Conservation (phyloP, 1,140 invertebrate genomes). For the Arion vulgaris region DNA sequence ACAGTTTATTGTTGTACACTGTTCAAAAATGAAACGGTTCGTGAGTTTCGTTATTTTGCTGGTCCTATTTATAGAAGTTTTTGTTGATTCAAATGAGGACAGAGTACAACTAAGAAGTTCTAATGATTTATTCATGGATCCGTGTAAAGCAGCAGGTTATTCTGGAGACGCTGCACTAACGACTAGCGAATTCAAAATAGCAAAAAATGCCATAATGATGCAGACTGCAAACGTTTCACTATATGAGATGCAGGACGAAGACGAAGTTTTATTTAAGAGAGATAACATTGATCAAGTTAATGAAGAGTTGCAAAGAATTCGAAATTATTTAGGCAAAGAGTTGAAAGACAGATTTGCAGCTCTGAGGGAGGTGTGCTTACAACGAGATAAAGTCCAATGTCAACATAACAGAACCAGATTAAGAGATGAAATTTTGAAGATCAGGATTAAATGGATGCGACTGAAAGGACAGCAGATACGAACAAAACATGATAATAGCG, state of each 20-base stretch:
- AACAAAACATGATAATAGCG: background rate
- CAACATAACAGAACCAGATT: conserved; percentile 23
- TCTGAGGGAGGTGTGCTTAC: background rate
- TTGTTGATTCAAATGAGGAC: background rate
- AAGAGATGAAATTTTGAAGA: conserved; percentile 40
- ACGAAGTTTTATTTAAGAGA: no score
- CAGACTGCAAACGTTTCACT: background rate
- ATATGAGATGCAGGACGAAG: background rate
- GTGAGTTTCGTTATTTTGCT: background rate
- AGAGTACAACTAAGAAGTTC: background rate
- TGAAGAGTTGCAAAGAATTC: background rate
- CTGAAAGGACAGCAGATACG: conserved; percentile 18
- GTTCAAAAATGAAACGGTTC: background rate
- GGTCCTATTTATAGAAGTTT: background rate
- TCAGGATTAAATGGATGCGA: conserved; percentile 40
- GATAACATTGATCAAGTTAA: background rate
- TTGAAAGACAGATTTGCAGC: background rate
- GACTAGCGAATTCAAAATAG: background rate
- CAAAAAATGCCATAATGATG: background rate
- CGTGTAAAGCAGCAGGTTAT: conserved; percentile 10
- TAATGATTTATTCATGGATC: background rate
- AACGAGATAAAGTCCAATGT: conserved; percentile 37
- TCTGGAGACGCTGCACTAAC: background rate
- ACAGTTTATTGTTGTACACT: no score
- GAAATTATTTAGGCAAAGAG: background rate